Base-by-base conservation (phyloP, 2,113 vertebrate species). In the western clawed frog (Xenopus tropicalis) region DNA sequence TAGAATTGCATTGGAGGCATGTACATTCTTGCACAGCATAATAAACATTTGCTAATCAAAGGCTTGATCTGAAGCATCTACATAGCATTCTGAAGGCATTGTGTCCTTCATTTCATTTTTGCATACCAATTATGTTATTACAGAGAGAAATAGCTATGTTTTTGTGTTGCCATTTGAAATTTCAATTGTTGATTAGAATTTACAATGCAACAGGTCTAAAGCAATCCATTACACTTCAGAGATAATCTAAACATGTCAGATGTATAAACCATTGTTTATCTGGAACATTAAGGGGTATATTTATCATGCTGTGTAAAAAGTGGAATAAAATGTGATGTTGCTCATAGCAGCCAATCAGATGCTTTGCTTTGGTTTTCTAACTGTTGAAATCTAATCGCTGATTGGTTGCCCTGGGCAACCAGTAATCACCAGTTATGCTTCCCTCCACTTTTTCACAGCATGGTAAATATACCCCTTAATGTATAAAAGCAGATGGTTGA, bases 91-190 rank as follows among this genome's bases (percentile, higher is more conserved):
- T 51, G n/a, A 10, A 23, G 24, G 54, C 64, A 61, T 74, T 67
- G 56, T 61, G 42, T 20, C 51, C 56, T 52, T 68, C 65, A 52
- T 68, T 74, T 61, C 29, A 74, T 68, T 74, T 48, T 68, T 68
- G 72, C 72, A 74, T 74, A 25, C 65, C 72, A 74, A 74, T 74
- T 67, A 74, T 64, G 64, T 74, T 74, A 68, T 74, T 74, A 74
- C 67, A 68, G 56, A 52, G 72, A 59, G 43, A 46, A 74, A 74
- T 46, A 21, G 65, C 72, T 48, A 46, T 64, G 46, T 63, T 54
- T 67, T 67, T 29, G 37, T 59, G 24, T 44, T 17, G 42, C 61
- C 56, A 61, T 74, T 74, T 68, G 72, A 67, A 74, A 74, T 74
- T 67, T 61, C 61, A 12, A 17, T 16, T 48, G 12, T 68, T 68